phyloP scores from a whole-genome alignment of 2,113 vertebrate genomes.

The Triplophysa tibetana region DNA sequence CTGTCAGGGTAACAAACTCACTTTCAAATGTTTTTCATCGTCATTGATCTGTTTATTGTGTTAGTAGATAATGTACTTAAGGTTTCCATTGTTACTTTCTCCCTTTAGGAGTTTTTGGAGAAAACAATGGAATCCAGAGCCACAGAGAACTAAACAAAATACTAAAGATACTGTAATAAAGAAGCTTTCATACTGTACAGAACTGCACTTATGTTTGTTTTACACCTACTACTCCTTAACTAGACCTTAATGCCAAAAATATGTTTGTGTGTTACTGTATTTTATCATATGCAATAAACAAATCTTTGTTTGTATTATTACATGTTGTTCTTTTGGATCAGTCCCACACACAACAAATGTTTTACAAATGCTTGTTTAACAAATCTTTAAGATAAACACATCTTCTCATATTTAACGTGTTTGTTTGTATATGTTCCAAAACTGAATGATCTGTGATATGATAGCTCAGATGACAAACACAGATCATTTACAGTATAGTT shows the following conservation, averaged over 20 bases:
- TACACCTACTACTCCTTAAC: neutral
- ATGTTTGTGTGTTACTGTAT: neutral
- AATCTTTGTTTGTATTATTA: no score
- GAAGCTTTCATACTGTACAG: neutral
- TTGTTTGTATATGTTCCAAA: no score
- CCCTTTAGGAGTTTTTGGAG: slow-evolving; percentile 63
- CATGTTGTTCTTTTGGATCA: no score
- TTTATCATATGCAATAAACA: neutral
- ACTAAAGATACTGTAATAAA: neutral
- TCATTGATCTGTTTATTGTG: neutral
- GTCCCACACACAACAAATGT: no score
- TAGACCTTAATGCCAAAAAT: neutral
- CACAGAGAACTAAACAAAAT: neutral
- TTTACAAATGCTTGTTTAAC: no score
- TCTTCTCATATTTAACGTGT: no score
- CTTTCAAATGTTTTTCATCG: neutral
- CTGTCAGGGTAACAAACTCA: slow-evolving; percentile 75
- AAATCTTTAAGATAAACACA: no score
- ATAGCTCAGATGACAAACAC: no score
- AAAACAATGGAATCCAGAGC: slow-evolving; percentile 38
- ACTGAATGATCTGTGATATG: no score
- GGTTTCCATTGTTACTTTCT: neutral
- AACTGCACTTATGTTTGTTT: neutral
- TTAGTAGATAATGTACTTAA: neutral
- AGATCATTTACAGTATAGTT: no score